Base-by-base conservation (phyloP, 2,797 vertebrate species). In the Tiaroga cobitis region DNA sequence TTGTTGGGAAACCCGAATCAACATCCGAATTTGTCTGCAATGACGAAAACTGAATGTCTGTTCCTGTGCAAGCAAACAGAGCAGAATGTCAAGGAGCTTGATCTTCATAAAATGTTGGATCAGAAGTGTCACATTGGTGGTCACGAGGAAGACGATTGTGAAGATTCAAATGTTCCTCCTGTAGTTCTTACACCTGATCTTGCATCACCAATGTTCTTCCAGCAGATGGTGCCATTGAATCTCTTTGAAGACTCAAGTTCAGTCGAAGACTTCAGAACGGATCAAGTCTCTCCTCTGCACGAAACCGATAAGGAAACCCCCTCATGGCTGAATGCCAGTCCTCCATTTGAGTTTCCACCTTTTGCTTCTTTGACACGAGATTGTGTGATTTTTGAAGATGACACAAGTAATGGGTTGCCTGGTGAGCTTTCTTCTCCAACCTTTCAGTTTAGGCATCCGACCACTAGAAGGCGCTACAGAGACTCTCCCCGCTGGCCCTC, bases 401-500 rank as follows among this genome's bases (percentile, higher is more conserved):
- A 39, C 32, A 69, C 49, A 37, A 26, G 9, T 56, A 86, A 88
- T 18, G 39, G 19, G 8, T 56, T 51, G 19, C 63, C 85, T 24
- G 75, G 79, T 16, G 85, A 87, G 37, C 68, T 86, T 21, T 88
- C 90, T 7, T 81, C 88, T 59, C 75, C 87, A 3, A 8, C 63
- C 41, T 84, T 90, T 80, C 82, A 87, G 29, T 89, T 90, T 59
- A 83, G 39, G 10, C 59, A 37, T n/a, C 80, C 49, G 37, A 73
- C 26, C 88, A 75, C 80, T 43, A 90, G 84, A 80, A 88, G 90
- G 85, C 88, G 43, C 78, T 91, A 92, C 29, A 87, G 91, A 84
- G 89, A 92, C 72, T 92, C 91, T 34, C 91, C 91, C 10, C 89
- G 90, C 75, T 91, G 91, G 91, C 90, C 88, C 8, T 79, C 90